Percentiles rank a stretch among this genome's conserved stretches.
Evolutionary conservation across 2,113 vertebrate genomes (phyloP).

Genomic region (Zapus hudsonius): DNA sequence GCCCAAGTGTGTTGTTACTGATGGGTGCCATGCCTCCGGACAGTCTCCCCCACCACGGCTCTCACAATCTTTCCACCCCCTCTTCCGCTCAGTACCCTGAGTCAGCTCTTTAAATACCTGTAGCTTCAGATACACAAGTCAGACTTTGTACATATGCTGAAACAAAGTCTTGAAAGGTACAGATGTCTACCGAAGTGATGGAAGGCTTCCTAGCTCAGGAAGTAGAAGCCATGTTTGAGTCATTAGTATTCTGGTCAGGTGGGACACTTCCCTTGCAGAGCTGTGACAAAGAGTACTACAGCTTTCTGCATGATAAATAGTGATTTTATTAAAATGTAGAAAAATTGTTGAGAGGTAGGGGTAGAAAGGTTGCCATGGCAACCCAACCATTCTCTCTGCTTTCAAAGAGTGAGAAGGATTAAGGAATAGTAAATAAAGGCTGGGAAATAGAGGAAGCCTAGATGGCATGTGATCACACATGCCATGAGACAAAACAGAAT

Average conservation of each 20-base stretch:
- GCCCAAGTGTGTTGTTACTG: too few species aligned
- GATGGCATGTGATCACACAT: not conserved
- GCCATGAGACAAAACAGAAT: not conserved
- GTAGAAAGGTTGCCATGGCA: constrained; percentile 63
- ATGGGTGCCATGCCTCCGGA: too few species aligned
- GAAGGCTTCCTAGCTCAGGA: not conserved
- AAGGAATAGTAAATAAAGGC: constrained; percentile 77
- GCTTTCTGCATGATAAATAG: constrained; percentile 71
- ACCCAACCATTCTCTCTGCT: constrained; percentile 50
- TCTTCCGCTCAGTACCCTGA: too few species aligned
- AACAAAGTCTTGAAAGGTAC: not conserved
- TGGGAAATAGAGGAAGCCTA: not conserved
- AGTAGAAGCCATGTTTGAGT: constrained; percentile 31
- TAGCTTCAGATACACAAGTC: not conserved
- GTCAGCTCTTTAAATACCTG: too few species aligned
- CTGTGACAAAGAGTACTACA: not conserved
- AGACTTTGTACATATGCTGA: not conserved
- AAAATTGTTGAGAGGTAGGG: constrained; percentile 62
- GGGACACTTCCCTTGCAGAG: constrained; percentile 61
- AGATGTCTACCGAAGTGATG: not conserved
- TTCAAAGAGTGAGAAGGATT: constrained; percentile 27
- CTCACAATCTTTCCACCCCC: too few species aligned
- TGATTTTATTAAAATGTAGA: constrained; percentile 75
- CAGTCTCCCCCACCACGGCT: too few species aligned
- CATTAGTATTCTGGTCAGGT: constrained; percentile 73